Base-by-base conservation (phyloP, 1,140 invertebrate species). In the Cydia pomonella region DNA sequence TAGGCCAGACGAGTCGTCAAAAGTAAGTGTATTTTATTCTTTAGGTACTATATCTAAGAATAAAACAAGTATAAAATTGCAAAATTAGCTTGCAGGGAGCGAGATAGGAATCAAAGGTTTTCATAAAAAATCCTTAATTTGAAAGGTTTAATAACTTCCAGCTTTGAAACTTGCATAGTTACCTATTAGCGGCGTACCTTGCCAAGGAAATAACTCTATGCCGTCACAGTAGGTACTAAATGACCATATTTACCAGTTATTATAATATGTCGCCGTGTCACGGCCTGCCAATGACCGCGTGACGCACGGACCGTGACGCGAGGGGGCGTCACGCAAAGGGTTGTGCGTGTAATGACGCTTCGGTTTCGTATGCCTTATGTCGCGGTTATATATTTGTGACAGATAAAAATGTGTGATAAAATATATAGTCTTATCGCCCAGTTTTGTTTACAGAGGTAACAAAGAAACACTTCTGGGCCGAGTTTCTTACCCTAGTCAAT, bases 301-400 rank as follows among this genome's bases (percentile, higher is more conserved):
- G 53, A 23, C 53, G 53, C 50, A 12, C 16, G 50, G 50, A 53
- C 50, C 50, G 50, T 53, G 50, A 53, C 50, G 53, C 18, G 53
- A 18, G 16, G 53, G 53, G 18, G 53, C 53, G 53, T 23, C 53
- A 59, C 53, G 53, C 53, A 23, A 59, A 59, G 53, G 53, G 53
- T 59, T 59, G 53, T 23, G 53, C 53, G 53, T 59, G 50, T n/a
- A 18, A 53, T 53, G 50, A 53, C 50, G 50, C 44, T 16, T 13
- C 12, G 12, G 44, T 50, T 59, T 0, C 18, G 6, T 59, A 23
- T 18, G n/a, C 53, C 53, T 59, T 23, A 10, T 59, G 53, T 59
- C 53, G 53, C 47, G 47, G 53, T 59, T 23, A 21, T 21, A n/a
- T 59, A 59, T 23, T 23, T 59, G 0, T 12, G 9, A 12, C 23